Base-by-base conservation (phyloP, 2,797 vertebrate species). In the Tapirus indicus region DNA sequence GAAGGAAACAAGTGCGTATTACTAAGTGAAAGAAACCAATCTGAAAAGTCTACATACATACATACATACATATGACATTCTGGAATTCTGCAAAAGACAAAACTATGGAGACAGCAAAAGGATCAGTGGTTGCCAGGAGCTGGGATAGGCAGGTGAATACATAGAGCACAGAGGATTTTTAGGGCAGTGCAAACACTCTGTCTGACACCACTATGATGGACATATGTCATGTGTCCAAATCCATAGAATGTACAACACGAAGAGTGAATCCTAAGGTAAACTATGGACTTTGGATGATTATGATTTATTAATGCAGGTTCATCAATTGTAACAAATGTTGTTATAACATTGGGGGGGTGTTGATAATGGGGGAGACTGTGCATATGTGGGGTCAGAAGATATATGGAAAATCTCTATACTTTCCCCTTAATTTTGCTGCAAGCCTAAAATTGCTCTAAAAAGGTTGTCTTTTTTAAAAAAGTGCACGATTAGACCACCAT, bases 11-110 rank as follows among this genome's bases (percentile, higher is more conserved):
- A 54, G 7, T 41, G 11, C 23, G 25, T 41, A 54, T 41, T 71
- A 38, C n/a, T 38, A 86, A 71, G 25, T 86, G 84, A 86, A 86
- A 71, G 66, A 86, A 29, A 25, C n/a, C n/a, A 56, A 52, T 29
- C n/a, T 14, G 23, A 41, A 86, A 56, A 71, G 25, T n/a, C 10
- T 71, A 9, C 25, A 29, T 29, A 41, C 16, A 38, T 38, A 38
- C 38, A 38, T 38, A 38, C 38, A 38, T 56, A 10, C 14, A 38
- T 41, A 20, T 38, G 54, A 74, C 12, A 58, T 38, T 44, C 27
- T 60, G 54, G 38, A 47, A 58, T n/a, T 32, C 35, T 47, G 12
- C 68, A 60, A 74, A 47, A 74, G 54, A 54, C 29, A n/a, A 14
- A 72, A 60, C 13, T 74, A 6, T 47, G 38, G 38, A 60, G 8